Percentiles rank a stretch among this genome's conserved stretches.
These are phyloP conservation scores for Galaxias olidus DNA, from an alignment of 2,797 vertebrate genomes.

Conservation along the genomic window DNA sequence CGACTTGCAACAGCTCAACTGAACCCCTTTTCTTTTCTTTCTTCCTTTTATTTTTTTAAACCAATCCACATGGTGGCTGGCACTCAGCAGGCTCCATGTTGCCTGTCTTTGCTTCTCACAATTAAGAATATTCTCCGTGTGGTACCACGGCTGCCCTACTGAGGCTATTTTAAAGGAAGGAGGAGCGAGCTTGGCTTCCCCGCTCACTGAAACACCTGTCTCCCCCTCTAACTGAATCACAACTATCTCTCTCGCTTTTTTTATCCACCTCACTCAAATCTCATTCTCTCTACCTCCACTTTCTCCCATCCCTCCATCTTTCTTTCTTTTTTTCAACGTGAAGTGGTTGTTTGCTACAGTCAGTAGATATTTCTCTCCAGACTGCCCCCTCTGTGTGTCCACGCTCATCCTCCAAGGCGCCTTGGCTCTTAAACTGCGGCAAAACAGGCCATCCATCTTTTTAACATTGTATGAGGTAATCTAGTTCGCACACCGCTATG, in stretches of 20 bases:
- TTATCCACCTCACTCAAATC: too few species aligned
- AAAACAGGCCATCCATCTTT: background rate
- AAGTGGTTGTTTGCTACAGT: background rate
- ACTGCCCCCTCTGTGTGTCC: background rate
- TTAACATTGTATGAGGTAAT: constrained; percentile 3
- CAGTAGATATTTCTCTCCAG: background rate
- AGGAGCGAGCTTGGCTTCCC: too few species aligned
- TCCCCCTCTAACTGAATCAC: background rate
- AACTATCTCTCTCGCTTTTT: background rate
- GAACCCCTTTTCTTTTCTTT: background rate
- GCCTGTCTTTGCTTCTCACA: too few species aligned
- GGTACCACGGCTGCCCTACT: too few species aligned
- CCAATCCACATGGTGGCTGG: too few species aligned
- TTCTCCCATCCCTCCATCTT: background rate
- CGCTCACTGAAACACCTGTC: background rate
- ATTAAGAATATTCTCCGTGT: too few species aligned
- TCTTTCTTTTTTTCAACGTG: background rate
- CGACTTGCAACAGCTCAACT: too few species aligned
- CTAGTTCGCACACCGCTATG: background rate
- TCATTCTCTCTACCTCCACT: background rate
- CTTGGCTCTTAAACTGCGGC: background rate
- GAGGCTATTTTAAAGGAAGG: too few species aligned
- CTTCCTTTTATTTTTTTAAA: background rate
- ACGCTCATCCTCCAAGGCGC: background rate
- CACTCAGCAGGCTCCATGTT: too few species aligned